Percentiles rank a stretch among this genome's conserved stretches.
Conservation (phyloP, 2,797 vertebrate species). For the Poecile montanus region DNA sequence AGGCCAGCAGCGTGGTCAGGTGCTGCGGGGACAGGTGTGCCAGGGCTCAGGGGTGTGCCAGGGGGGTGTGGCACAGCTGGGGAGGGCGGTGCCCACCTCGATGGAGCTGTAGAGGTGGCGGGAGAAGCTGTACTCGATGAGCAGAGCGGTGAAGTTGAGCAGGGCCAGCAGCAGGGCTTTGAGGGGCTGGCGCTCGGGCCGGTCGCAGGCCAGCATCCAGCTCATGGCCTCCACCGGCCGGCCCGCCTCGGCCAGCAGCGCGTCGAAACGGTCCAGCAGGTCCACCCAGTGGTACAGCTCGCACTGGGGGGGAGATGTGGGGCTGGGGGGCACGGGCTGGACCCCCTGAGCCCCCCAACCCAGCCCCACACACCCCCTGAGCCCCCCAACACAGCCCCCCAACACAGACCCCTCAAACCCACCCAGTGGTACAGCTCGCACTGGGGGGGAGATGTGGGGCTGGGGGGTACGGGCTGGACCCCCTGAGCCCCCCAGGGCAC, state of each 20-base stretch:
- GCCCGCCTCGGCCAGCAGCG: slow-evolving; percentile 93
- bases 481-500: too few species aligned
- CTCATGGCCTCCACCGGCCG: slow-evolving; percentile 96
- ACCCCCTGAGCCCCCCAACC: too few species aligned
- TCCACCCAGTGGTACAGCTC: not conserved
- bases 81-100: slow-evolving; percentile 69
- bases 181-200: slow-evolving; percentile 88
- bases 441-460: too few species aligned
- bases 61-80: too few species aligned
- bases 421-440: too few species aligned
- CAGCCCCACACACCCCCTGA: too few species aligned
- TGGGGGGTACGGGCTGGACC: too few species aligned
- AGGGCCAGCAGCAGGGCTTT: slow-evolving; percentile 94
- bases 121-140: slow-evolving; percentile 98
- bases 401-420: too few species aligned
- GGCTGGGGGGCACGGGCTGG: not conserved
- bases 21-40: slow-evolving; percentile 76
- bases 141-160: slow-evolving; percentile 95
- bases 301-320: not conserved
- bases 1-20: slow-evolving; percentile 94
- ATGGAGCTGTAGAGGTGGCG: slow-evolving; percentile 98
- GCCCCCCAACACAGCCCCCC: too few species aligned
- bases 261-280: slow-evolving; percentile 94
- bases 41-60: too few species aligned
- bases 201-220: slow-evolving; percentile 95